These are phyloP conservation scores for Eulemur mongoz DNA, from an alignment of 2,797 vertebrate species.

Conservation along the genomic window DNA sequence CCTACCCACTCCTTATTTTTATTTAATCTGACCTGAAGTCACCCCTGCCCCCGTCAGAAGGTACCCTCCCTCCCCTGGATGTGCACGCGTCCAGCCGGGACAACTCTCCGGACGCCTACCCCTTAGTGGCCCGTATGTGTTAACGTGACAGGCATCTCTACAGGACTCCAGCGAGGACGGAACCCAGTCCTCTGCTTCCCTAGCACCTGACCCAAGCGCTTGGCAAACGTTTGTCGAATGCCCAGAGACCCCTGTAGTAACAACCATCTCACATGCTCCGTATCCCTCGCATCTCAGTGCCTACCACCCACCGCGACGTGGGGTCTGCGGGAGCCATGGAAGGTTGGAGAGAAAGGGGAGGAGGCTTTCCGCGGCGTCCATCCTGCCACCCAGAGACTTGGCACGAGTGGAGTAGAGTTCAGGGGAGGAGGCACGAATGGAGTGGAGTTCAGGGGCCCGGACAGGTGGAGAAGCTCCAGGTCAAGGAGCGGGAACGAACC, in stretches of 20 bases:
- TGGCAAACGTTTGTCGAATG: not conserved
- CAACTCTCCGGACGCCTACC: not conserved
- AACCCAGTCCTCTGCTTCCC: not conserved
- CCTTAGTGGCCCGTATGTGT: not conserved
- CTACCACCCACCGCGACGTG: not conserved
- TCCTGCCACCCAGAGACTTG: not conserved
- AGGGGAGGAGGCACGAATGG: not conserved
- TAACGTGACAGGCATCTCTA: not conserved
- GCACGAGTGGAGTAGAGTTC: not conserved
- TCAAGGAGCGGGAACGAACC: not conserved
- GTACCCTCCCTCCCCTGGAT: not conserved
- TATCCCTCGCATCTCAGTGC: not conserved
- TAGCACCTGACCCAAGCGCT: not conserved
- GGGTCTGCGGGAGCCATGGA: not conserved
- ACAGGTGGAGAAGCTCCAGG: not conserved
- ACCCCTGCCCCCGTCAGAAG: not conserved
- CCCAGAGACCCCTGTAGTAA: not conserved
- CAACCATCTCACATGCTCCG: not conserved
- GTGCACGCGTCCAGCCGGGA: not conserved
- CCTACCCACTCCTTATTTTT: not conserved
- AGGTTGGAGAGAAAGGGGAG: not conserved
- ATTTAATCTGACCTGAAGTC: not conserved
- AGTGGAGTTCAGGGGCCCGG: not conserved
- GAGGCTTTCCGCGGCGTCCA: not conserved
- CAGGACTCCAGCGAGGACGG: too few relatives aligned